Percentiles rank a stretch among this genome's conserved stretches.
phyloP scores from a whole-genome alignment of 1,140 invertebrate species.

The Dreissena rostriformis region DNA sequence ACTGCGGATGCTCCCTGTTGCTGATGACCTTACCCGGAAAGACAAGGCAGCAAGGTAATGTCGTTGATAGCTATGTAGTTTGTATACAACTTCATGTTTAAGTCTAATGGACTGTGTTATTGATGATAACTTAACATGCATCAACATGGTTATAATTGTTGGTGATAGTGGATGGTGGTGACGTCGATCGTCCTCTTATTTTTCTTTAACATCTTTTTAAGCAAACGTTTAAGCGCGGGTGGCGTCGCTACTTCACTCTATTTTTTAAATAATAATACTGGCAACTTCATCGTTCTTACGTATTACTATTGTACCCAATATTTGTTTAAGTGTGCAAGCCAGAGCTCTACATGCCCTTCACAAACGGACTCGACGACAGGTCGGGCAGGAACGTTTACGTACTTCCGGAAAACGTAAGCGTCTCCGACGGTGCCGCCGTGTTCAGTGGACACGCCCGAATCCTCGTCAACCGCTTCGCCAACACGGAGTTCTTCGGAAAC shows the following conservation, averaged over 20 bases:
- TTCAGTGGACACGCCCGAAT: conserved; percentile 52
- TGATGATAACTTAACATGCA: too few species aligned
- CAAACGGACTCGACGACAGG: conserved; percentile 49
- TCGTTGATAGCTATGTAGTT: background rate
- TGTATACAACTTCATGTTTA: too few species aligned
- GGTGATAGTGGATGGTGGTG: too few species aligned
- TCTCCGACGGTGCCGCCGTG: conserved; percentile 63
- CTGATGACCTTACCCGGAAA: conserved; percentile 15
- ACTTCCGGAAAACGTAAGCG: conserved; percentile 60
- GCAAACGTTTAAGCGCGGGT: too few species aligned
- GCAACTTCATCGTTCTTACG: background rate
- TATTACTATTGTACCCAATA: background rate
- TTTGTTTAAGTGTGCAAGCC: conserved; percentile 59
- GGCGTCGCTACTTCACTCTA: too few species aligned
- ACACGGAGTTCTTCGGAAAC: conserved; percentile 58
- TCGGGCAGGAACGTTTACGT: conserved; percentile 67
- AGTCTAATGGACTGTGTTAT: too few species aligned
- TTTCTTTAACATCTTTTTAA: too few species aligned
- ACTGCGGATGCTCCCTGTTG: conserved; percentile 58
- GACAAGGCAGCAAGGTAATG: conserved; percentile 23
- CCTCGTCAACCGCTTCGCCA: conserved; percentile 65
- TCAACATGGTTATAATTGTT: too few species aligned
- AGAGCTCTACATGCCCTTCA: conserved; percentile 64
- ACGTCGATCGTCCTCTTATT: too few species aligned
- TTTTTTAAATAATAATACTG: too few species aligned